A percentile compares a stretch with the other conserved stretches of the same genome.
Evolutionary conservation across 2,113 vertebrate species (phyloP).

Genomic region (Chamaea fasciata): DNA sequence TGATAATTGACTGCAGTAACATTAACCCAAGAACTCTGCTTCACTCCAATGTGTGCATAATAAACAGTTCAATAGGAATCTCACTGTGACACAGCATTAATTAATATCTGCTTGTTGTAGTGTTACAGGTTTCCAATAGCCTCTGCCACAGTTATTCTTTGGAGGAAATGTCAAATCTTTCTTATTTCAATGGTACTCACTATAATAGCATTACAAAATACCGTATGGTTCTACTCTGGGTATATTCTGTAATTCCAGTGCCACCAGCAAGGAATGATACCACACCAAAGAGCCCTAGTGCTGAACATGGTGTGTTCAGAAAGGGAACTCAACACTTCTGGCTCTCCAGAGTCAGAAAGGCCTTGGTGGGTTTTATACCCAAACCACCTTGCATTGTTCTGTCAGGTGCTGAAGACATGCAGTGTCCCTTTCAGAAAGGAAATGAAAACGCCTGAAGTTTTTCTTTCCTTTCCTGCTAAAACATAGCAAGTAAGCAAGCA

Average conservation of each 20-base stretch:
- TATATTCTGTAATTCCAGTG: conserved; percentile 32
- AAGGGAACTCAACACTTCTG: background rate
- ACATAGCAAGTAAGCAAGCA: background rate
- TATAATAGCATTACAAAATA: conserved; percentile 18
- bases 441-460: background rate
- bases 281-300: background rate
- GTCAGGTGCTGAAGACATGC: background rate
- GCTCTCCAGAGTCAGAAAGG: background rate
- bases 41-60: background rate
- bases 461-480: background rate
- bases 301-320: background rate
- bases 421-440: background rate
- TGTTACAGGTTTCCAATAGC: conserved; percentile 19
- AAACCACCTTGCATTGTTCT: background rate
- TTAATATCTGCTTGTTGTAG: conserved; percentile 21
- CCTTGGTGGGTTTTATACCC: background rate
- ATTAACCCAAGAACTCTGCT: conserved; percentile 11
- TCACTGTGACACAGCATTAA: conserved; percentile 19
- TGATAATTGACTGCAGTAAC: background rate
- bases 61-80: conserved; percentile 35
- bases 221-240: conserved; percentile 2
- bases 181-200: conserved; percentile 43
- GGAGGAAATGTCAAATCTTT: conserved; percentile 4
- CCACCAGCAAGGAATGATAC: conserved; percentile 3
- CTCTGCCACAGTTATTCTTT: background rate